These are phyloP conservation scores for Ichneumoninae sp. DNA, from an alignment of 2,888 invertebrate species.

Conservation along the genomic window DNA sequence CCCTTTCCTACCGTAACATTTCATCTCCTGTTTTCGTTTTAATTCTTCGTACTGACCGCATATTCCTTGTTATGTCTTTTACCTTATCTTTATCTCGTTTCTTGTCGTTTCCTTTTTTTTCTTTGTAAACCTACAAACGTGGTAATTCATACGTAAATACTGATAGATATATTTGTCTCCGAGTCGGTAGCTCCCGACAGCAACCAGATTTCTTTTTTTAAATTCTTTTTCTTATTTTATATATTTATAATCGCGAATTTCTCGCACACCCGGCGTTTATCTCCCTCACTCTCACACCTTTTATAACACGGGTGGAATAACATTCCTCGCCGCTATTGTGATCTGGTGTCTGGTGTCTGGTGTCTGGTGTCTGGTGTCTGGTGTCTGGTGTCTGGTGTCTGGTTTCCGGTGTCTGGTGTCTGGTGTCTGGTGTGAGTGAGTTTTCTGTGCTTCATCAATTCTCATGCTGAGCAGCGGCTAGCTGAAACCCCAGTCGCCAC, in stretches of 20 bases:
- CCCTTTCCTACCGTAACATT: slow-evolving; percentile 32
- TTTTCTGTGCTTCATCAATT: slow-evolving; percentile 74
- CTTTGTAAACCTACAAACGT: slow-evolving; percentile 64
- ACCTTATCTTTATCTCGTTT: slow-evolving; percentile 25
- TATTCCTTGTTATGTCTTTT: slow-evolving; percentile 28
- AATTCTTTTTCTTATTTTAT: slow-evolving; percentile 54
- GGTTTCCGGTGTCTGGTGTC: no score
- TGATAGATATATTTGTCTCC: slow-evolving; percentile 79
- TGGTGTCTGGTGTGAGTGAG: slow-evolving; percentile 7
- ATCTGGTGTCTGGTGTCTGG: neutral
- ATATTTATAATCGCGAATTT: slow-evolving; percentile 66
- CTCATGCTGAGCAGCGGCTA: slow-evolving; percentile 70
- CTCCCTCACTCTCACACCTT: neutral
- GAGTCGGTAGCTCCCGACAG: slow-evolving; percentile 48
- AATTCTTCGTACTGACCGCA: slow-evolving; percentile 11
- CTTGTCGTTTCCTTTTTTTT: slow-evolving; percentile 19
- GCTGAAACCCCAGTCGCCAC: slow-evolving; percentile 28
- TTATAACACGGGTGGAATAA: slow-evolving; percentile 18
- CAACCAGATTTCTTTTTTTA: slow-evolving; percentile 45
- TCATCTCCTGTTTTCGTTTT: neutral
- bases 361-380: neutral
- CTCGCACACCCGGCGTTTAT: slow-evolving; percentile 43
- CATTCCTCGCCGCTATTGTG: slow-evolving; percentile 35
- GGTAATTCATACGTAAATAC: slow-evolving; percentile 77
- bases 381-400: neutral